A percentile compares a stretch with the other conserved stretches of the same genome.
Evolutionary conservation across 30 jellyfish, hydroid and myxozoan species (phyloP).

Genomic region (Aurelia aurita): DNA sequence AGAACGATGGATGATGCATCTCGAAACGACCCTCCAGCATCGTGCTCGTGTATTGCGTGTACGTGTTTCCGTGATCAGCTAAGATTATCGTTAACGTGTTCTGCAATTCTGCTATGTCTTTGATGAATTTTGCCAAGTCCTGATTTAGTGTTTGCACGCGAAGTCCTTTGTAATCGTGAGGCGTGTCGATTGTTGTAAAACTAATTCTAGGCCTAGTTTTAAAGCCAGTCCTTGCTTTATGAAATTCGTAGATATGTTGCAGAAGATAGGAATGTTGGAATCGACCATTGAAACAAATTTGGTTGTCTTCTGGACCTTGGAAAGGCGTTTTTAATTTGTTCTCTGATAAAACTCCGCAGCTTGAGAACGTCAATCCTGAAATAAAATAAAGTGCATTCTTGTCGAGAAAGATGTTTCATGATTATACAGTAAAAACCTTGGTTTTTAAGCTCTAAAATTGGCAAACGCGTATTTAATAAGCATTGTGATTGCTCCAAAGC

Average conservation of each 20-base stretch:
- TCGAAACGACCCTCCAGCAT: constrained; percentile 91
- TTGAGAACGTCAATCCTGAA: constrained; percentile 73
- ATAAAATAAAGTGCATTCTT: no score
- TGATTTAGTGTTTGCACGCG: constrained; percentile 86
- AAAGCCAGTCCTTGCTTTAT: neutral
- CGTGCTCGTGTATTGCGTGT: constrained; percentile 69
- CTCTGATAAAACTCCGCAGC: constrained; percentile 71
- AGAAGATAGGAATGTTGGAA: constrained; percentile 78
- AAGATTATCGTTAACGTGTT: constrained; percentile 81
- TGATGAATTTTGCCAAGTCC: constrained; percentile 66
- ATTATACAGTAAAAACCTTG: no score
- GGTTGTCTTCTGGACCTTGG: constrained; percentile 69
- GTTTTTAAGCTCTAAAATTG: no score
- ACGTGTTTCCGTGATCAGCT: constrained; percentile 97
- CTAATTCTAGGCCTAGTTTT: constrained; percentile 42
- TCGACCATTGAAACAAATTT: constrained; percentile 84
- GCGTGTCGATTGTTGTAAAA: constrained; percentile 75
- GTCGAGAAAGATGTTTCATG: no score
- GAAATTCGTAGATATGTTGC: constrained; percentile 41
- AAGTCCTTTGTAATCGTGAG: constrained; percentile 87
- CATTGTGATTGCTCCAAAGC: no score
- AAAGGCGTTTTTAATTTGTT: constrained; percentile 70
- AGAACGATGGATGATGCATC: constrained; percentile 89
- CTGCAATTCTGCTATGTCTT: constrained; percentile 36
- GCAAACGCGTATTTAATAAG: no score